These are phyloP conservation scores for Druon quercuslanigerum DNA, from an alignment of 1,140 invertebrate species.

Conservation along the genomic window DNA sequence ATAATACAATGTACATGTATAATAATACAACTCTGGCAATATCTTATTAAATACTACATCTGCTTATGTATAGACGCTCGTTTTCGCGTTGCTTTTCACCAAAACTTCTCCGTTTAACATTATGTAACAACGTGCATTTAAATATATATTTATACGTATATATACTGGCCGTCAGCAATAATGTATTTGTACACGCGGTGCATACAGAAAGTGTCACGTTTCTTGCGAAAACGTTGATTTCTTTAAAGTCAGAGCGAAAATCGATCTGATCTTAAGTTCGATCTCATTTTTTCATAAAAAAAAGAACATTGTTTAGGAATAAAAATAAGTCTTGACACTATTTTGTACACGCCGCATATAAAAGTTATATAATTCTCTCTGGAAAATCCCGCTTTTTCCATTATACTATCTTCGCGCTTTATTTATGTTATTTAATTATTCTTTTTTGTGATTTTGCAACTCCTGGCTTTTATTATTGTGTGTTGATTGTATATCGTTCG, in stretches of 20 bases:
- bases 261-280: background rate
- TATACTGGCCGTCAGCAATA: slow-evolving; percentile 40
- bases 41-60: slow-evolving; percentile 44
- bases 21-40: slow-evolving; percentile 58
- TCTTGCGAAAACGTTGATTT: background rate
- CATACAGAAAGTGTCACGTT: slow-evolving; percentile 29
- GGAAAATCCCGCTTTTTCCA: background rate
- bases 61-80: slow-evolving; percentile 48
- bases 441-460: slow-evolving; percentile 31
- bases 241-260: background rate
- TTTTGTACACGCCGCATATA: slow-evolving; percentile 29
- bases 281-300: background rate
- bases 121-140: slow-evolving; percentile 57
- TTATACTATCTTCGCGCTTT: slow-evolving; percentile 23
- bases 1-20: slow-evolving; percentile 60
- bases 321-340: slow-evolving; percentile 11
- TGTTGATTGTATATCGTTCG: slow-evolving; percentile 44
- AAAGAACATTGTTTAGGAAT: background rate
- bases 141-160: slow-evolving; percentile 35
- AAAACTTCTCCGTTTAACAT: slow-evolving; percentile 47
- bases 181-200: slow-evolving; percentile 34
- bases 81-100: slow-evolving; percentile 44
- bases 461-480: slow-evolving; percentile 38
- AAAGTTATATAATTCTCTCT: slow-evolving; percentile 17
- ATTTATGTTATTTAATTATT: slow-evolving; percentile 2